Percentiles rank a stretch among this genome's conserved stretches.
phyloP scores from a whole-genome alignment of 2,113 vertebrate genomes.

The Nycticorax nycticorax region DNA sequence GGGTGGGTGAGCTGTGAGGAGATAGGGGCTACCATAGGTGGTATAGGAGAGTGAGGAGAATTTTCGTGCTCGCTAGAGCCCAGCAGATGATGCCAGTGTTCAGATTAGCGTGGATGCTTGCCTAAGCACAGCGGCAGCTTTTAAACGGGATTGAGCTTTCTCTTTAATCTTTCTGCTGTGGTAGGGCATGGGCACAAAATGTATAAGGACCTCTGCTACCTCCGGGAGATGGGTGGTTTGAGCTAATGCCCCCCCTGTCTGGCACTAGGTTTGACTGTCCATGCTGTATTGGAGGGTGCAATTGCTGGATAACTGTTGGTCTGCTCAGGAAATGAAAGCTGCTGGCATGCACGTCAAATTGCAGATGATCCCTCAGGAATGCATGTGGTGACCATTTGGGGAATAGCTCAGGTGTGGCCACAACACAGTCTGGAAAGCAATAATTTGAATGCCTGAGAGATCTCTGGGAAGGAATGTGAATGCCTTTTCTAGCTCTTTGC shows the following conservation, averaged over 20 bases:
- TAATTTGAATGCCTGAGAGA: constrained; percentile 35
- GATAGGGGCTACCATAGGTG: fast-evolving
- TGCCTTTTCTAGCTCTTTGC: background rate
- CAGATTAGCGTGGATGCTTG: background rate
- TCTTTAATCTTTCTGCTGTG: background rate
- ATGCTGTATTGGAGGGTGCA: background rate
- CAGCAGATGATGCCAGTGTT: background rate
- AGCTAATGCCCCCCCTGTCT: background rate
- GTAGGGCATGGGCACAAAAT: background rate
- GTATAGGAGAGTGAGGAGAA: background rate
- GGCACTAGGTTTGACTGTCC: background rate
- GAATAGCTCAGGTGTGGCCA: constrained; percentile 39
- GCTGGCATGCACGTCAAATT: background rate
- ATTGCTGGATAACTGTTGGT: background rate
- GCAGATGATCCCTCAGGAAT: background rate
- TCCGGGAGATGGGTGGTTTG: background rate
- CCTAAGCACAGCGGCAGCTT: background rate
- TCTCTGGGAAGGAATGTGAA: constrained; percentile 13
- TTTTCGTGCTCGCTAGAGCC: background rate
- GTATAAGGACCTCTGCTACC: background rate
- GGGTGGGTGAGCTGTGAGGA: background rate
- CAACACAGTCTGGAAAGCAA: background rate
- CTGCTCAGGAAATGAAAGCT: background rate
- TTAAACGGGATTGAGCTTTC: background rate
- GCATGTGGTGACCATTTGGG: background rate